Evolutionary conservation across 1,140 invertebrate species (phyloP).

Genomic region (Drosophila murphyi): DNA sequence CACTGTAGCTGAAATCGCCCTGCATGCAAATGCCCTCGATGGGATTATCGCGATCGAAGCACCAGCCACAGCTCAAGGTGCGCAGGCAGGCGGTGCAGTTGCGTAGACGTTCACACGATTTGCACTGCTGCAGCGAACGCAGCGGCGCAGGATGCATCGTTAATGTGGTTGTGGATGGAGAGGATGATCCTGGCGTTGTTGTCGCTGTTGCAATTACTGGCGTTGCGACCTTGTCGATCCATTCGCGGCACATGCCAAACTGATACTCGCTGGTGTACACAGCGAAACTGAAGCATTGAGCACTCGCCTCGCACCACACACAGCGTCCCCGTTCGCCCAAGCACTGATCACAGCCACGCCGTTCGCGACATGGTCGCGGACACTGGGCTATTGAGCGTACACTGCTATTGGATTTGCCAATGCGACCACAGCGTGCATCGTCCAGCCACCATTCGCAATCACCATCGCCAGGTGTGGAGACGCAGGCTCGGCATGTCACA

Average conservation of each 20-base stretch:
- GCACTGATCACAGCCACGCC: constrained; percentile 92
- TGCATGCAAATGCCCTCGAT: constrained; percentile 92
- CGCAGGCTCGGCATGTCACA: constrained; percentile 93
- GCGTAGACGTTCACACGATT: constrained; percentile 90
- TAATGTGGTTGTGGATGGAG: constrained; percentile 40
- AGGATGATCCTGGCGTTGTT: constrained; percentile 39
- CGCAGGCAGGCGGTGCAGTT: constrained; percentile 93
- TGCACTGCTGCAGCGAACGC: constrained; percentile 88
- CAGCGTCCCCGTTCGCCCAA: constrained; percentile 93
- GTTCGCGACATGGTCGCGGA: constrained; percentile 90
- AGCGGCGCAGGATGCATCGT: constrained; percentile 12
- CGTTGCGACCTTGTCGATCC: constrained; percentile 92
- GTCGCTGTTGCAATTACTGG: constrained; percentile 52
- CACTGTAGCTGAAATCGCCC: constrained; percentile 91
- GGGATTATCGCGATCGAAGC: constrained; percentile 94
- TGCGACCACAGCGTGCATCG: constrained; percentile 92
- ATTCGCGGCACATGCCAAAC: constrained; percentile 95
- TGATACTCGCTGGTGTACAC: constrained; percentile 97
- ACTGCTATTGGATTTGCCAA: constrained; percentile 90
- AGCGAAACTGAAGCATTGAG: constrained; percentile 96
- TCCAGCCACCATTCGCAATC: constrained; percentile 96
- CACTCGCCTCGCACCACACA: constrained; percentile 97
- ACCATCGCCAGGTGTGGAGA: constrained; percentile 85
- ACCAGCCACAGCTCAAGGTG: constrained; percentile 96
- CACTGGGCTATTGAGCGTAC: constrained; percentile 87